phyloP scores from a whole-genome alignment of 2,113 vertebrate species.

The Tylochromis polylepis region DNA sequence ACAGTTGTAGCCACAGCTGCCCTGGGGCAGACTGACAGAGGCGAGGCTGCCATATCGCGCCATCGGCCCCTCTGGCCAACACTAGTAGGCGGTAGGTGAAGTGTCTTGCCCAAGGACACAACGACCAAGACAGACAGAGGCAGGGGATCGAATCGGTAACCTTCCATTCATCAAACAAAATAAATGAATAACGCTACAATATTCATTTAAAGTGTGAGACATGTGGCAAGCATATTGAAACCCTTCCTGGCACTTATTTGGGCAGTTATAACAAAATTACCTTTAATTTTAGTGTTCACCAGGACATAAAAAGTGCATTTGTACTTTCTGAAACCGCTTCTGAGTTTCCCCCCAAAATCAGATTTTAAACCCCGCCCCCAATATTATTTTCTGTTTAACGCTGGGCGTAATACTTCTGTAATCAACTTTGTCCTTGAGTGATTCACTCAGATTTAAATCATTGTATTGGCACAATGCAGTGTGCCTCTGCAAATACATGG shows the following conservation, averaged over 20 bases:
- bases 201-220: background rate
- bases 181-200: background rate
- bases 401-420: background rate
- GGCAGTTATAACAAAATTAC: background rate
- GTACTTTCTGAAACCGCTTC: background rate
- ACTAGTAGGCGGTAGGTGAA: too few species aligned
- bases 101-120: too few species aligned
- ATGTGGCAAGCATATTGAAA: background rate
- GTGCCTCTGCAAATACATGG: too few species aligned
- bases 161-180: background rate
- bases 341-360: background rate
- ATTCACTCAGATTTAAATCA: background rate
- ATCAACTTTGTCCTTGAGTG: background rate
- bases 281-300: background rate
- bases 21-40: too few species aligned
- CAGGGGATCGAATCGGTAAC: too few species aligned
- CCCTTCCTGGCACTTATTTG: background rate
- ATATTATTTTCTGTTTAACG: too few species aligned
- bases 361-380: rapidly evolving
- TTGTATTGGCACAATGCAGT: too few species aligned
- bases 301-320: background rate
- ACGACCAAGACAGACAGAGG: too few species aligned
- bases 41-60: too few species aligned
- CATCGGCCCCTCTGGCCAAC: too few species aligned
- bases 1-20: too few species aligned